These are phyloP conservation scores for Plectus sambesii DNA, from an alignment of 1,140 invertebrate species.

Conservation along the genomic window DNA sequence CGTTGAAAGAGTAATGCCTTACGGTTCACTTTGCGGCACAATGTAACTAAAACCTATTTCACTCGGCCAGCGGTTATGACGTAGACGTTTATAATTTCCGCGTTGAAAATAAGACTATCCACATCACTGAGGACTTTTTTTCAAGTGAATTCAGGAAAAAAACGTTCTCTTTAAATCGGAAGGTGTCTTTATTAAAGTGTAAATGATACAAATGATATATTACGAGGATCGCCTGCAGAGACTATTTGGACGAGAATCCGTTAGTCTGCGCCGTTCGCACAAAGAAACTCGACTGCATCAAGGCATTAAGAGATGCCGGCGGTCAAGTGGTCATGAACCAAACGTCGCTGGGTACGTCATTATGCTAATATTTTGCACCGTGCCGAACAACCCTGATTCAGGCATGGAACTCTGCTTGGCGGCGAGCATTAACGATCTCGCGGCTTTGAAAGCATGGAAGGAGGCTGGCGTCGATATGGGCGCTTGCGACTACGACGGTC, in stretches of 20 bases:
- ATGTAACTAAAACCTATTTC: neutral
- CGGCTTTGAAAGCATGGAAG: slow-evolving; percentile 34
- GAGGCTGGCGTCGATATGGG: slow-evolving; percentile 37
- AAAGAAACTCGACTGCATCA: slow-evolving; percentile 32
- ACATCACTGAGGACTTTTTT: neutral
- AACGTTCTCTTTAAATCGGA: neutral
- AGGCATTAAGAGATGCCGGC: slow-evolving; percentile 33
- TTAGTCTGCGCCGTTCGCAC: slow-evolving; percentile 33
- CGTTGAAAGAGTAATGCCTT: slow-evolving; percentile 3
- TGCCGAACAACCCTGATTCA: slow-evolving; percentile 17
- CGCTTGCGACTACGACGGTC: slow-evolving; percentile 37
- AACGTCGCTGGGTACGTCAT: slow-evolving; percentile 27
- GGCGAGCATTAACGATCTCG: slow-evolving; percentile 31
- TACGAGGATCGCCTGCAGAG: slow-evolving; percentile 29
- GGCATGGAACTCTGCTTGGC: slow-evolving; percentile 41
- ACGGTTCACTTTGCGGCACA: neutral
- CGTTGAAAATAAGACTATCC: slow-evolving; percentile 3
- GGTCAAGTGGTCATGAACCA: slow-evolving; percentile 24
- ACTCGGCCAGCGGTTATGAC: neutral
- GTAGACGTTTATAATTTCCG: neutral
- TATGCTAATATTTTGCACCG: slow-evolving; percentile 2
- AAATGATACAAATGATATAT: neutral
- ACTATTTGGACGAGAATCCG: slow-evolving; percentile 37
- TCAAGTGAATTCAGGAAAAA: neutral
- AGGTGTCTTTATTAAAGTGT: neutral